These are phyloP conservation scores for Pheosia tremula DNA, from an alignment of 2,888 invertebrate species.

Conservation along the genomic window DNA sequence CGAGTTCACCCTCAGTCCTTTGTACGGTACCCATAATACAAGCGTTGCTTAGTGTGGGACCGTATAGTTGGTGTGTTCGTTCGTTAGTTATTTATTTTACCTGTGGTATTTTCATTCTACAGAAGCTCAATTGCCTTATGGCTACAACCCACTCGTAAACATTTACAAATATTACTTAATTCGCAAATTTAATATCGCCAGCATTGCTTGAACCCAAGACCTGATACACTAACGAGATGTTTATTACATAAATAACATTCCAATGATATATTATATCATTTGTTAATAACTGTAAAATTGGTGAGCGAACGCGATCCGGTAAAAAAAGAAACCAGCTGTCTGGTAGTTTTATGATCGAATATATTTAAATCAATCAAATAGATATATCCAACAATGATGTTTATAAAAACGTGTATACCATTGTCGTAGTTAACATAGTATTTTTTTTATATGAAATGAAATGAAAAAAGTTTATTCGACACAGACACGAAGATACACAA, in stretches of 20 bases:
- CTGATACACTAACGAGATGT: constrained; percentile 24
- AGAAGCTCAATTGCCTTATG: neutral
- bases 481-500: no score
- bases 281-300: neutral
- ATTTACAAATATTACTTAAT: constrained; percentile 7
- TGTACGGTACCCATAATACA: no score
- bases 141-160: neutral
- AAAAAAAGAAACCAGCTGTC: neutral
- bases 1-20: no score
- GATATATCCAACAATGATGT: no score
- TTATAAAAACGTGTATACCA: no score
- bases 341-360: neutral
- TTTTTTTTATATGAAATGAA: no score
- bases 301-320: neutral
- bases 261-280: constrained; percentile 18
- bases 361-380: no score
- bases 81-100: no score
- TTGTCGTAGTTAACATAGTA: no score
- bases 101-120: neutral
- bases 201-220: constrained; percentile 24
- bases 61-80: no score
- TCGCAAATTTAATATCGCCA: constrained; percentile 11
- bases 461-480: no score
- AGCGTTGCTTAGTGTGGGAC: no score
- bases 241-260: constrained; percentile 18